These are phyloP conservation scores for Probosciger aterrimus DNA, from an alignment of 2,113 vertebrate species.

Conservation along the genomic window DNA sequence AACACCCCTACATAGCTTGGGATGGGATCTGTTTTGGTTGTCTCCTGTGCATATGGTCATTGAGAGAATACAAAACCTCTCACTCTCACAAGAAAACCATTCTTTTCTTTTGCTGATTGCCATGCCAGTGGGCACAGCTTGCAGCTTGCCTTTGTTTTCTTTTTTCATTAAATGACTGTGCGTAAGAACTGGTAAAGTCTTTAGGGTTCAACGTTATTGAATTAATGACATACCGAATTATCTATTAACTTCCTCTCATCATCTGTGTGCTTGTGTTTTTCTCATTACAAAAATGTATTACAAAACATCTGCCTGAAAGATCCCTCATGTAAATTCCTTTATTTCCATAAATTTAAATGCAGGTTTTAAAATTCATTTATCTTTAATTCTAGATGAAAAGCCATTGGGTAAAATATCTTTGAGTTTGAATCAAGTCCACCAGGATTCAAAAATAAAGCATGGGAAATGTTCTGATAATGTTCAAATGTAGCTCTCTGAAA, in stretches of 20 bases:
- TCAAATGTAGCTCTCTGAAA: neutral
- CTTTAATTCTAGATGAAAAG: constrained; percentile 10
- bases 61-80: neutral
- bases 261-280: neutral
- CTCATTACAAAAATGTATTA: neutral
- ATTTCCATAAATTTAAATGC: neutral
- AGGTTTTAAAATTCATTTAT: neutral
- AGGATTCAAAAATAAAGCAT: constrained; percentile 30
- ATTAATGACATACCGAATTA: neutral
- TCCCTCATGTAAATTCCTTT: neutral
- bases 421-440: constrained; percentile 1
- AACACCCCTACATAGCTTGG: neutral
- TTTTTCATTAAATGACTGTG: neutral
- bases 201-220: neutral
- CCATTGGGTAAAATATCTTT: neutral
- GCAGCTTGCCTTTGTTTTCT: neutral
- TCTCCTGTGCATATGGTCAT: neutral
- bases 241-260: neutral
- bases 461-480: neutral
- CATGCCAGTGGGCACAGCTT: neutral
- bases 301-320: neutral
- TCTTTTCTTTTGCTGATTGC: neutral
- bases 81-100: neutral
- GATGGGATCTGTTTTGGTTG: neutral
- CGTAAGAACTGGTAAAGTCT: neutral